A percentile compares a stretch with the other conserved stretches of the same genome.
Conservation (phyloP, 2,113 vertebrate species). For the Elgaria multicarinata region DNA sequence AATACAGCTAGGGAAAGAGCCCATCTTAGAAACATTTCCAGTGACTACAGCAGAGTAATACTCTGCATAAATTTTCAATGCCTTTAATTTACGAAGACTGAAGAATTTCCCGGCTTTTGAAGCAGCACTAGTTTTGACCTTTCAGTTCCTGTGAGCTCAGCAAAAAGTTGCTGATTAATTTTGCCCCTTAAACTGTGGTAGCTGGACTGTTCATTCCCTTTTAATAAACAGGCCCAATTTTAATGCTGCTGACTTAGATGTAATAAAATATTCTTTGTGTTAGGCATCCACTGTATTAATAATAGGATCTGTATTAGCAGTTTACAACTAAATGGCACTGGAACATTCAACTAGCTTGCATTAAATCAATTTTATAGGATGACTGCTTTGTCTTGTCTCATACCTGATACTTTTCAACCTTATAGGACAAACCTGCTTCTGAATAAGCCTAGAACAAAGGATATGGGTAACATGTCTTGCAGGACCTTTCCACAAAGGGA, state of each 20-base stretch:
- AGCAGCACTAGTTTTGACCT: conserved; percentile 59
- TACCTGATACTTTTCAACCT: conserved; percentile 39
- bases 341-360: not conserved
- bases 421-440: conserved; percentile 24
- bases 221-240: conserved; percentile 33
- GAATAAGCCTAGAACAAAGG: conserved; percentile 1
- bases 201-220: conserved; percentile 40
- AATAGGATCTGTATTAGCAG: conserved; percentile 12
- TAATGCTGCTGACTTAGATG: conserved; percentile 34
- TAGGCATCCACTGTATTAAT: conserved; percentile 41
- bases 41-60: conserved; percentile 35
- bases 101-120: conserved; percentile 48
- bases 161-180: conserved; percentile 63
- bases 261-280: conserved; percentile 36
- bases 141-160: conserved; percentile 62
- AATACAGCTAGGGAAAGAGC: not conserved
- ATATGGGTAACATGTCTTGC: conserved; percentile 33
- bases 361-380: conserved; percentile 23
- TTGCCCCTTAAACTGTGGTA: conserved; percentile 52
- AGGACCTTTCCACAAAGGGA: conserved; percentile 18
- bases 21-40: conserved; percentile 18
- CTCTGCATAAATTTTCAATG: conserved; percentile 37
- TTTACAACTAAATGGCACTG: conserved; percentile 37
- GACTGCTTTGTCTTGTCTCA: conserved; percentile 36
- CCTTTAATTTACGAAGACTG: conserved; percentile 63